Base-by-base conservation (phyloP, 2,113 vertebrate species). In the Notarius quadriscutis region DNA sequence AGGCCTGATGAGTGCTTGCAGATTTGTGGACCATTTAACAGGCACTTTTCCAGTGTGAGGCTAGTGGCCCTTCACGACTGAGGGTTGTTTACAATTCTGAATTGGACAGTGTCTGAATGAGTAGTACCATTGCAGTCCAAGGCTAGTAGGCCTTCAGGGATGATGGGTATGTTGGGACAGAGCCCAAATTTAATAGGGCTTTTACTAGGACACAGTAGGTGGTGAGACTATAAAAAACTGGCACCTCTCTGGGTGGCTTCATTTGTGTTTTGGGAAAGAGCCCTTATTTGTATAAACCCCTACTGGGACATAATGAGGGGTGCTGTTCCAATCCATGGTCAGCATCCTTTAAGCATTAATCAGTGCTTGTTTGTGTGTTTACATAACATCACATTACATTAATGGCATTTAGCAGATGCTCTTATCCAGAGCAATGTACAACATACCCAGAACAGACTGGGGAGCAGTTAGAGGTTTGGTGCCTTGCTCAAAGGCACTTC, bases 121-220 rank as follows among this genome's bases (percentile, higher is more conserved):
- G 27, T 30, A 34, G 1, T 22, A 30, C 18, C 9, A 11, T 41
- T 7, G 17, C 30, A 62, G 10, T 62, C 55, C 27, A 60, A 81
- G 5, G 27, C 79, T 60, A 34, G 30, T 12, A 11, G 79, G 27
- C 51, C 25, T 57, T 9, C 14, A 79, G 14, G 5, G 51, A 25
- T 27, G 75, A 78, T 78, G 75, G 41, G 48, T 55, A 57, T 81
- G 27, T 81, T 62, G 79, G 79, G 30, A 60, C 79, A 81, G 34
- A 80, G n/a, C 53, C 27, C 53, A 30, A 60, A 81, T 81, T 62
- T 15, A 20, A 12, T 41, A 83, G 41, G 41, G 63, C 48, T 7
- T 53, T 83, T 30, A 69, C 51, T 83, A 69, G 50, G 63, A 55
- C 48, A 53, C 63, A 69, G 81, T 69, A 18, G 50, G 25, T 81